Conservation (phyloP, 2,888 invertebrate genomes). For the Periphyllus acericola region DNA sequence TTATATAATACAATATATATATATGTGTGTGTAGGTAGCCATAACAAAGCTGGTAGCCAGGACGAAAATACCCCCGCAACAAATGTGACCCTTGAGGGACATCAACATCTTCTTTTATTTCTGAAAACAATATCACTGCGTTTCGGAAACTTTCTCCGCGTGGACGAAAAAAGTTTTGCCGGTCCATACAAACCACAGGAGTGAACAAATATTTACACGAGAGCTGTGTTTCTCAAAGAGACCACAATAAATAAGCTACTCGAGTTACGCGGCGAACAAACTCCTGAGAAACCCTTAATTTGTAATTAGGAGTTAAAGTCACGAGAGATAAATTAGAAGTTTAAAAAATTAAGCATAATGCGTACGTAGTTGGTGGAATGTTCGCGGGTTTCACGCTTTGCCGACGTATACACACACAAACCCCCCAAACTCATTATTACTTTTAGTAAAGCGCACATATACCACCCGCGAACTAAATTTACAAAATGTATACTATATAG, state of each 20-base stretch:
- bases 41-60: neutral
- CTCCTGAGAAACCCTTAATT: conserved; percentile 41
- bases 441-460: neutral
- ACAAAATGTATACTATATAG: too few species aligned
- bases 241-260: conserved; percentile 45
- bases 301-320: conserved; percentile 52
- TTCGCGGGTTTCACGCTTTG: neutral
- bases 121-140: conserved; percentile 18
- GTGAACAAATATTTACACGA: conserved; percentile 18
- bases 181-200: conserved; percentile 13
- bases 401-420: neutral
- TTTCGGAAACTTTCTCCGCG: conserved; percentile 35
- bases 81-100: conserved; percentile 44
- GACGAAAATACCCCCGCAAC: neutral
- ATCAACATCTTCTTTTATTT: conserved; percentile 26
- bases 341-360: conserved; percentile 25
- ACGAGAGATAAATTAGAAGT: conserved; percentile 30
- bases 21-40: neutral
- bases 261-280: conserved; percentile 29
- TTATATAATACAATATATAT: too few species aligned
- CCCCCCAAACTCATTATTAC: neutral
- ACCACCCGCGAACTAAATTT: too few species aligned
- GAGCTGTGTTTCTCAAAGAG: conserved; percentile 16
- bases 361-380: neutral
- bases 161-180: conserved; percentile 30